phyloP scores from a whole-genome alignment of 2,113 vertebrate genomes.

The Notothenia coriiceps region DNA sequence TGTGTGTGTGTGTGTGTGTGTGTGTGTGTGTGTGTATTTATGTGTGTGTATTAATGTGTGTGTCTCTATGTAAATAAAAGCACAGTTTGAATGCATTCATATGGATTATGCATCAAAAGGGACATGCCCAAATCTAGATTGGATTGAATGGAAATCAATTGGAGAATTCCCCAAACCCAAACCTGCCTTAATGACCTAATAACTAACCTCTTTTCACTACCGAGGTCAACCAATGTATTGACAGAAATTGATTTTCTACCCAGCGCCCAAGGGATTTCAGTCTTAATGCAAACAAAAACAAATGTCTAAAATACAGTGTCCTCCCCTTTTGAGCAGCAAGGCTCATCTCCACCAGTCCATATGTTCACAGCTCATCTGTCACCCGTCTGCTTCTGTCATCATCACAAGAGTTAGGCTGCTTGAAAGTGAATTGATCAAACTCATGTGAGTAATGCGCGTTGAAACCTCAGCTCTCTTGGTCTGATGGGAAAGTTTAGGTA shows the following conservation, averaged over 20 bases:
- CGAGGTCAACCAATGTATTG: constrained; percentile 10
- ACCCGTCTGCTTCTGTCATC: constrained; percentile 11
- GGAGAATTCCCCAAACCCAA: constrained; percentile 37
- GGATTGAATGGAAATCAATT: constrained; percentile 48
- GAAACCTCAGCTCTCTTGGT: constrained; percentile 27
- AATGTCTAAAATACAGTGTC: no score
- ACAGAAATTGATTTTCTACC: constrained; percentile 23
- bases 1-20: constrained; percentile 1
- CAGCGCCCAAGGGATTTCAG: background rate
- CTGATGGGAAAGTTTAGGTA: constrained; percentile 24
- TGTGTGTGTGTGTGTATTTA: constrained; percentile 4
- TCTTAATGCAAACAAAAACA: background rate
- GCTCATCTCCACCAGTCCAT: background rate
- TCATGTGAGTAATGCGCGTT: constrained; percentile 23
- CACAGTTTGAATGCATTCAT: constrained; percentile 40
- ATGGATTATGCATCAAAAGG: constrained; percentile 50
- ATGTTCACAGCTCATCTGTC: background rate
- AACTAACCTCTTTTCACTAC: background rate
- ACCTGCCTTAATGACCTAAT: constrained; percentile 10
- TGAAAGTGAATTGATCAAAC: background rate
- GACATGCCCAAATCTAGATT: constrained; percentile 36
- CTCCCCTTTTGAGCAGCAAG: no score
- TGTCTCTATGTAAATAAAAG: constrained; percentile 27
- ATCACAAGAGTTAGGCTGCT: background rate
- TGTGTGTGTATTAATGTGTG: background rate